Evolutionary conservation across 37 sponge, comb jelly and placozoan species (phyloP), one percentile per base, ranked within the genome.

Genomic region (Mnemiopsis leidyi): DNA sequence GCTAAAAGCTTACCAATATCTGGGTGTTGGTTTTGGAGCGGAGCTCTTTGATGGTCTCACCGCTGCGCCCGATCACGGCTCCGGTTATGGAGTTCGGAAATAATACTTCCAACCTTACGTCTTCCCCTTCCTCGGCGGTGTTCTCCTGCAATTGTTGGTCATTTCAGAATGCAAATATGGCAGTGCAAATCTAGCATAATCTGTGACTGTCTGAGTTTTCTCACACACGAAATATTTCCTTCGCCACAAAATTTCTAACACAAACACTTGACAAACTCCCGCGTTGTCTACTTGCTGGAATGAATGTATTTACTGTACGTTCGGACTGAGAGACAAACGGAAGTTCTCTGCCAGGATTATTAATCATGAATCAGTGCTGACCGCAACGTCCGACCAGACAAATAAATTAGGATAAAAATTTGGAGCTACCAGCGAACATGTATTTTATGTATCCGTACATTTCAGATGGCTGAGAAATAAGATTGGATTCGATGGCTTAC

Each of bases 11-110:
- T 23, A 85, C 90, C 90, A 85, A 37, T 13, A 85, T 85, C 29
- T 85, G 90, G 3, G 90, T 85, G 90, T 85, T 85, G 48, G 90
- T 85, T 85, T 85, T 85, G 90, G 90, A 36, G 9, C 90, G 32
- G 16, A 85, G 48, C 23, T 85, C 90, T 33, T 85, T 85, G 61
- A 85, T 85, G 0, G 90, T 85, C 7, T 85, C 90, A n/a, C 90
- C 90, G 21, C 61, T 85, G 3, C 23, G 33, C 25, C 90, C 90
- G n/a, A 85, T 85, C 1, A 85, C 90, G n/a, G 90, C 90, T 38
- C 90, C 90, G 7, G 90, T 85, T 26, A 85, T 85, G 1, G 90
- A 85, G 90, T 85, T 85, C 7, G 90, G 90, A 26, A 85, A 85
- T 20, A 85, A 37, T 13, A 85, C 61, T 37, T 85, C 90, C 40